Evolutionary conservation across 1,140 invertebrate species (phyloP).

Genomic region (Aphelenchoides avenae): DNA sequence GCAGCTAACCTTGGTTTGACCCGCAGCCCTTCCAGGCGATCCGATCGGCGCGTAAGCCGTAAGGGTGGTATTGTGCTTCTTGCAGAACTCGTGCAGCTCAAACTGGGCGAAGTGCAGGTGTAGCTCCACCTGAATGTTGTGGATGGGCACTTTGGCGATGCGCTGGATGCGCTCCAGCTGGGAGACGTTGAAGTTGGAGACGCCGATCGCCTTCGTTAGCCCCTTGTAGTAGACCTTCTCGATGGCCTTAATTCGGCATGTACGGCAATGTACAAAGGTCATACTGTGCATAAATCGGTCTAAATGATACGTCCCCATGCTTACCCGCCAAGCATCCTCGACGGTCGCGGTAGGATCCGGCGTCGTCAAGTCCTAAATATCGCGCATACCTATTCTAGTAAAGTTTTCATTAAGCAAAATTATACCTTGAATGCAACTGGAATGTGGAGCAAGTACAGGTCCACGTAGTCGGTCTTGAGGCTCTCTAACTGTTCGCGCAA

Average conservation of each 20-base stretch:
- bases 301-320: neutral
- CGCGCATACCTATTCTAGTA: too few relatives aligned
- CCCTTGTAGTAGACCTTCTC: constrained; percentile 75
- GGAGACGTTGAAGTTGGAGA: constrained; percentile 60
- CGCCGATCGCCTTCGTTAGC: constrained; percentile 62
- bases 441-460: constrained; percentile 77
- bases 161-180: constrained; percentile 57
- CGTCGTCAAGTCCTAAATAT: constrained; percentile 58
- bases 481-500: constrained; percentile 70
- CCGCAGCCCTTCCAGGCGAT: constrained; percentile 56
- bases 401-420: too few relatives aligned
- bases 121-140: constrained; percentile 49
- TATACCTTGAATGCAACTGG: too few relatives aligned
- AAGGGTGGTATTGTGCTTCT: constrained; percentile 51
- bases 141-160: constrained; percentile 42
- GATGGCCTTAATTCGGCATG: too few relatives aligned
- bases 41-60: constrained; percentile 61
- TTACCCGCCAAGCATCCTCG: constrained; percentile 39
- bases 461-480: constrained; percentile 74
- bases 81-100: constrained; percentile 47
- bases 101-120: constrained; percentile 43
- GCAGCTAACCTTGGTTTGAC: too few relatives aligned
- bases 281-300: constrained; percentile 85
- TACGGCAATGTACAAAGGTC: too few relatives aligned
- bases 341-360: constrained; percentile 3